Evolutionary conservation across 1,140 invertebrate species (phyloP), one percentile per base, ranked within the genome.

Genomic region (Zophobas morio): DNA sequence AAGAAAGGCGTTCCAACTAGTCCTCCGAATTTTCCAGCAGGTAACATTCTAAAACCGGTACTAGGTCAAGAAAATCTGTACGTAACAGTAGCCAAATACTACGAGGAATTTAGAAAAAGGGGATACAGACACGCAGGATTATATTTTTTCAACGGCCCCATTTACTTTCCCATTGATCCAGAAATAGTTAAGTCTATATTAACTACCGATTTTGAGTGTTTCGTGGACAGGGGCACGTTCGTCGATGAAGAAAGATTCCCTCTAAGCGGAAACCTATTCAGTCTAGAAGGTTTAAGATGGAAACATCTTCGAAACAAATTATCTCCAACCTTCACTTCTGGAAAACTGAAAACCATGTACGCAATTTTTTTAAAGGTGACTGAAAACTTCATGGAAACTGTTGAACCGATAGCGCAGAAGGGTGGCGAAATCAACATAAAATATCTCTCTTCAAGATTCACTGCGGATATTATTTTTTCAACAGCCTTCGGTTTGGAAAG

Each of bases 401-500:
- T 63, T 63, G 35, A 63, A 37, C 36, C 57, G 39, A 37, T n/a
- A 8, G 39, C 60, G 5, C 4, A 33, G 60, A 40, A 40, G 34
- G 33, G 42, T 32, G 60, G 33, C 1, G 60, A 66, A 5, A 42
- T 66, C 42, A 42, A 66, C 33, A 66, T 66, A 2, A 66, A 66
- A 66, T 1, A 66, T 32, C 4, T 42, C 8, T 1, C 39, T n/a
- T 5, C 6, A 1, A 42, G 33, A 34, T 72, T 72, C 37, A 72
- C 70, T 4, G 8, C 70, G 1, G 70, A 72, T 20, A n/a, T 72
- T 51, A 72, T 72, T 51, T 35, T 8, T 72, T 53, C 46, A 2
- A 51, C 33, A 0, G 70, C 70, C 5, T 91, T 91, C 81, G 91
- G 91, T 0, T 86, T 92, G 1, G 87, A 91, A 8, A 88, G 46